Evolutionary conservation across 2,888 invertebrate species (phyloP).

Genomic region (Sinelater perroti): DNA sequence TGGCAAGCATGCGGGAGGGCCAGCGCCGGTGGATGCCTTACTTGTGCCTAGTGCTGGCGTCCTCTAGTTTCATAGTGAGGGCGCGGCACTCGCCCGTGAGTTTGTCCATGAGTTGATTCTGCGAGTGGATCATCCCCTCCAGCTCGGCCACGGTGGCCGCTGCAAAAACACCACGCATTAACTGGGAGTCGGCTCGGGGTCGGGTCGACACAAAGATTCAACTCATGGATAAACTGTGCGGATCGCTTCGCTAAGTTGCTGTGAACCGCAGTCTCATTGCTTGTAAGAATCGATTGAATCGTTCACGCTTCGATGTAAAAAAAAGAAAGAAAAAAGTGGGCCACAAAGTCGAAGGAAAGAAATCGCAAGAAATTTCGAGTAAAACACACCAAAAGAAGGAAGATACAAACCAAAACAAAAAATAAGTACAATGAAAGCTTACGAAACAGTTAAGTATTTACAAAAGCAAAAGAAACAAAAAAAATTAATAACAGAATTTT

Average conservation of each 20-base stretch:
- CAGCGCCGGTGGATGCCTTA: slow-evolving; percentile 62
- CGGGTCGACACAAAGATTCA: slow-evolving; percentile 46
- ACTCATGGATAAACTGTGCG: slow-evolving; percentile 56
- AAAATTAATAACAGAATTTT: no score
- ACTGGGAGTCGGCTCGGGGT: slow-evolving; percentile 25
- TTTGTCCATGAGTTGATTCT: slow-evolving; percentile 93
- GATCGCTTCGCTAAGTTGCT: not conserved
- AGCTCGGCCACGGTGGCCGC: slow-evolving; percentile 89
- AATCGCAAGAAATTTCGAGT: no score
- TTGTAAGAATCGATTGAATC: no score
- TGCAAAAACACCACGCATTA: slow-evolving; percentile 64
- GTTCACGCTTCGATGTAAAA: no score
- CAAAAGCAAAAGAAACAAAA: no score
- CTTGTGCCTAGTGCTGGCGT: slow-evolving; percentile 88
- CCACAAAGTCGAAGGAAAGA: no score
- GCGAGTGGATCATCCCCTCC: slow-evolving; percentile 89
- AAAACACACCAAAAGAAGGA: no score
- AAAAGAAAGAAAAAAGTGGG: no score
- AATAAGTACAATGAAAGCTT: no score
- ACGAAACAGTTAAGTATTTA: no score
- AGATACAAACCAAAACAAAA: no score
- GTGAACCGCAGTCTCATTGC: no score
- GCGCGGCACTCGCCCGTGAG: slow-evolving; percentile 88
- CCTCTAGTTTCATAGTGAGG: slow-evolving; percentile 90
- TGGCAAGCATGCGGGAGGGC: slow-evolving; percentile 18